Evolutionary conservation across 2,113 vertebrate species (phyloP).

Genomic region (Callorhinus ursinus): DNA sequence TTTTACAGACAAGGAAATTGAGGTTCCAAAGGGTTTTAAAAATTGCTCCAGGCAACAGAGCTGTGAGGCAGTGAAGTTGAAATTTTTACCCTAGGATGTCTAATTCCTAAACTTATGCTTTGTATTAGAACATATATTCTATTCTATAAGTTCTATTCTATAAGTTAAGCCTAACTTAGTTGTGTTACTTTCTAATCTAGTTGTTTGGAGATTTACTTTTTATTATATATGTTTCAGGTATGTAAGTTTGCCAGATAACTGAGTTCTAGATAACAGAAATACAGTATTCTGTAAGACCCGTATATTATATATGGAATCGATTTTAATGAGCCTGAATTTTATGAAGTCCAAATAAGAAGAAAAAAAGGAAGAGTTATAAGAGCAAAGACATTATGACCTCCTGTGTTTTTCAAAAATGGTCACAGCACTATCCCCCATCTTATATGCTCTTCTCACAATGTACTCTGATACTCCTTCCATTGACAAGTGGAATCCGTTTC

Average conservation of each 20-base stretch:
- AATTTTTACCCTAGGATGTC: background rate
- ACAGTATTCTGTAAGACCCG: background rate
- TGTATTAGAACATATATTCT: background rate
- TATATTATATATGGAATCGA: background rate
- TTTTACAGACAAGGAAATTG: background rate
- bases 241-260: background rate
- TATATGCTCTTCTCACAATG: background rate
- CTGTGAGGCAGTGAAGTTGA: background rate
- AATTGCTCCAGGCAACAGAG: background rate
- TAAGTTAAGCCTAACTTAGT: background rate
- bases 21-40: background rate
- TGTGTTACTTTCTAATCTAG: background rate
- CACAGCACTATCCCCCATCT: background rate
- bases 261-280: background rate
- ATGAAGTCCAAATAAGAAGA: background rate
- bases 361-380: background rate
- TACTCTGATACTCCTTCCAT: background rate
- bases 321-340: background rate
- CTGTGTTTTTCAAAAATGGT: background rate
- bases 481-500: background rate
- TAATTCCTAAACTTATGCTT: background rate
- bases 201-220: background rate
- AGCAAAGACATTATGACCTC: background rate
- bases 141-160: background rate
- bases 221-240: background rate